A percentile compares a stretch with the other conserved stretches of the same genome.
Evolutionary conservation across 2,797 vertebrate genomes (phyloP).

Genomic region (Yasuhikotakia modesta): DNA sequence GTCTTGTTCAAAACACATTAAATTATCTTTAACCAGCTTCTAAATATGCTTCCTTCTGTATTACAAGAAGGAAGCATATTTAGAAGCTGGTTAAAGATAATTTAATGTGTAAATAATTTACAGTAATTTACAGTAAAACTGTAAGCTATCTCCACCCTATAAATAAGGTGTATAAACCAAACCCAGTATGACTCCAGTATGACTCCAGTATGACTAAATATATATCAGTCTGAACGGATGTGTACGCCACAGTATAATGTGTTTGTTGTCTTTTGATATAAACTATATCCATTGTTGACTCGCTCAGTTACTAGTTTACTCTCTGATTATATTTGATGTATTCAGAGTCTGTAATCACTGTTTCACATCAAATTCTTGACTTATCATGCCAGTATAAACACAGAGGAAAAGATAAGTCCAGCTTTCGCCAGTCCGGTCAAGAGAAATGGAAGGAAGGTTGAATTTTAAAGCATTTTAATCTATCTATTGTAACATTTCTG

Average conservation of each 20-base stretch:
- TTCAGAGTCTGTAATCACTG: not conserved
- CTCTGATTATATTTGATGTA: not conserved
- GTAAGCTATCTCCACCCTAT: not conserved
- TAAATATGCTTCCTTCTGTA: too few species aligned
- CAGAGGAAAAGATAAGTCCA: not conserved
- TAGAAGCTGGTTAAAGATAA: not conserved
- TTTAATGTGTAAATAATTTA: not conserved
- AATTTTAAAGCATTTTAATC: not conserved
- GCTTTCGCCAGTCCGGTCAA: not conserved
- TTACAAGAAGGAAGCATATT: too few species aligned
- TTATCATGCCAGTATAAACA: not conserved
- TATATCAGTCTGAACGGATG: not conserved
- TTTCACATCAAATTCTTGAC: not conserved
- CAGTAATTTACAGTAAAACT: conserved; percentile 7
- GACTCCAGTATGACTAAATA: not conserved
- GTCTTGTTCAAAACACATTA: not conserved
- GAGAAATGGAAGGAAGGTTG: not conserved
- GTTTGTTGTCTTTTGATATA: not conserved
- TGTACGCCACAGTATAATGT: not conserved
- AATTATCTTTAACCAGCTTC: not conserved
- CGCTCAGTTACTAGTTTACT: not conserved
- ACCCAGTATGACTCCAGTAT: too few species aligned
- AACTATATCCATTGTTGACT: not conserved
- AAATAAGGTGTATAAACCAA: conserved; percentile 24
- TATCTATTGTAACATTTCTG: too few species aligned